Percentiles rank a stretch among this genome's conserved stretches.
These are phyloP conservation scores for Chaetodon trifasciatus DNA, from an alignment of 2,797 vertebrate genomes.

Conservation along the genomic window DNA sequence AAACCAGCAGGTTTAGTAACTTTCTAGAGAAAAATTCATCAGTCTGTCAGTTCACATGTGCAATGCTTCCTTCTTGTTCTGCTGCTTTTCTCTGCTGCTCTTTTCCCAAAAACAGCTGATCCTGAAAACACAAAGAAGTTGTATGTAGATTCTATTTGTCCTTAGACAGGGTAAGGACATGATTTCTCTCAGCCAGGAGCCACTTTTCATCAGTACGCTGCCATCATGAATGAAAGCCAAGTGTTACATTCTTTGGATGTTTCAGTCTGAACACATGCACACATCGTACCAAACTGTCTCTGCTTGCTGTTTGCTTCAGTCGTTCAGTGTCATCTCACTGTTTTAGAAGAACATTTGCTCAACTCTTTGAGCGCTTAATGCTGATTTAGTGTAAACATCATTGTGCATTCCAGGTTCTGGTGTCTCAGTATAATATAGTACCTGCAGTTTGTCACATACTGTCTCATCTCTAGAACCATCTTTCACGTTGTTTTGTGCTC, in stretches of 20 bases:
- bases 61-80: conserved; percentile 26
- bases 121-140: conserved; percentile 18
- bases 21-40: neutral
- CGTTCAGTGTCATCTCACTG: neutral
- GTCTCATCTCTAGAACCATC: conserved; percentile 25
- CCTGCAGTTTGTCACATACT: conserved; percentile 29
- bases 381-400: conserved; percentile 3
- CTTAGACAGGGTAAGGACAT: conserved; percentile 11
- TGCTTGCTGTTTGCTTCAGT: neutral
- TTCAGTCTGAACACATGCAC: conserved; percentile 30
- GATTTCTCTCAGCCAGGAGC: conserved; percentile 20
- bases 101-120: conserved; percentile 25
- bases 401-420: neutral
- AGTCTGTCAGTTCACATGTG: conserved; percentile 10
- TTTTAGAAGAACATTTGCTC: conserved; percentile 5
- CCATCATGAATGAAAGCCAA: conserved; percentile 2
- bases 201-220: conserved; percentile 4
- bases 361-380: conserved; percentile 17
- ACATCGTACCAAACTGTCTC: neutral
- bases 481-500: neutral
- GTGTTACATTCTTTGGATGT: neutral
- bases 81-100: neutral
- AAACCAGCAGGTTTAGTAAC: conserved; percentile 32
- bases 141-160: conserved; percentile 22
- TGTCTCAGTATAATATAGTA: conserved; percentile 25